Evolutionary conservation across 2,888 invertebrate species (phyloP).

Genomic region (Pandemis cinnamomeana): DNA sequence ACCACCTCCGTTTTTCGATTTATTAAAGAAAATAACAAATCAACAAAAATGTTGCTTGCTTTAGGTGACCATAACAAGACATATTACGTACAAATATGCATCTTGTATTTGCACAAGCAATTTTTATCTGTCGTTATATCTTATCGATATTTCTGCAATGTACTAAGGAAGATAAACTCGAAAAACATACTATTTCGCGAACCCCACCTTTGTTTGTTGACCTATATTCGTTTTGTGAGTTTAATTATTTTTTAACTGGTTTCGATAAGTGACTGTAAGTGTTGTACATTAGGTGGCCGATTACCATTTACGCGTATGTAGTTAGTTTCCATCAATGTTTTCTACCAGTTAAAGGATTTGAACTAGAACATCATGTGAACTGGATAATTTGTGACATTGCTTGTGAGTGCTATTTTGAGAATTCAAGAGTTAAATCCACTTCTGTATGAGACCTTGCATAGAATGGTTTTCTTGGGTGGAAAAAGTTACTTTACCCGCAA

Average conservation of each 20-base stretch:
- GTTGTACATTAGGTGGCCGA: neutral
- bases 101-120: conserved; percentile 76
- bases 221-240: conserved; percentile 65
- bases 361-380: neutral
- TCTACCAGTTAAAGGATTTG: neutral
- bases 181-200: conserved; percentile 74
- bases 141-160: conserved; percentile 80
- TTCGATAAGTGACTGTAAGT: neutral
- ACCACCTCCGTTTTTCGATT: too few relatives aligned
- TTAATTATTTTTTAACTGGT: conserved; percentile 64
- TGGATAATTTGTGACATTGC: neutral
- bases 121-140: conserved; percentile 73
- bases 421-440: too few relatives aligned
- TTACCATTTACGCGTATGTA: neutral
- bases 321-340: neutral
- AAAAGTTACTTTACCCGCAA: too few relatives aligned
- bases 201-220: conserved; percentile 80
- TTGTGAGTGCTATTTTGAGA: too few relatives aligned
- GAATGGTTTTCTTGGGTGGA: too few relatives aligned
- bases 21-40: neutral
- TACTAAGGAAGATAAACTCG: conserved; percentile 68
- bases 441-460: too few relatives aligned
- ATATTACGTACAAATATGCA: conserved; percentile 75
- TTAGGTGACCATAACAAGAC: conserved; percentile 48
- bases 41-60: neutral